Evolutionary conservation across 2,113 vertebrate genomes (phyloP).

Genomic region (Todiramphus saurophagus): DNA sequence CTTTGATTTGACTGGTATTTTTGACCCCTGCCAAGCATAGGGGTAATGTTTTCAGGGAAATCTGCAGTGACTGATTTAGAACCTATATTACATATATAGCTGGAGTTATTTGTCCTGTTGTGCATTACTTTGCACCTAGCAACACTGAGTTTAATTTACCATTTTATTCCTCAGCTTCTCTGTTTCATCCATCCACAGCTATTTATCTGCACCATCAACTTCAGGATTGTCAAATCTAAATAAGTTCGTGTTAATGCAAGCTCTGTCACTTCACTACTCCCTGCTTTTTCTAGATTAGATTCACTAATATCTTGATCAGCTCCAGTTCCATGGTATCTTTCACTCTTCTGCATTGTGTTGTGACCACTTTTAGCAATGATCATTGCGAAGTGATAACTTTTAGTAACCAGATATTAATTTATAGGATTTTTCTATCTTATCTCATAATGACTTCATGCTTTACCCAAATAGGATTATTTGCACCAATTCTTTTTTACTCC

Average conservation of each 20-base stretch:
- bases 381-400: not conserved
- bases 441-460: not conserved
- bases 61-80: not conserved
- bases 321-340: not conserved
- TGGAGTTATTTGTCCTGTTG: not conserved
- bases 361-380: not conserved
- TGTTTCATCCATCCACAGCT: not conserved
- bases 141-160: not conserved
- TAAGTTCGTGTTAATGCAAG: not conserved
- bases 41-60: not conserved
- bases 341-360: not conserved
- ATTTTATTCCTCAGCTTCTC: not conserved
- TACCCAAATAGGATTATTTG: not conserved
- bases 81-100: not conserved
- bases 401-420: not conserved
- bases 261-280: not conserved
- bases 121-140: not conserved
- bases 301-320: not conserved
- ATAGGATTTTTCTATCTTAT: not conserved
- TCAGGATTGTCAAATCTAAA: not conserved
- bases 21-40: not conserved
- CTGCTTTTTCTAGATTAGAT: not conserved
- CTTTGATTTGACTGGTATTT: not conserved
- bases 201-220: conserved; percentile 9
- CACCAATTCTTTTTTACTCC: not conserved